Evolutionary conservation across 2,888 invertebrate genomes (phyloP).

Genomic region (Eudemis profundana): DNA sequence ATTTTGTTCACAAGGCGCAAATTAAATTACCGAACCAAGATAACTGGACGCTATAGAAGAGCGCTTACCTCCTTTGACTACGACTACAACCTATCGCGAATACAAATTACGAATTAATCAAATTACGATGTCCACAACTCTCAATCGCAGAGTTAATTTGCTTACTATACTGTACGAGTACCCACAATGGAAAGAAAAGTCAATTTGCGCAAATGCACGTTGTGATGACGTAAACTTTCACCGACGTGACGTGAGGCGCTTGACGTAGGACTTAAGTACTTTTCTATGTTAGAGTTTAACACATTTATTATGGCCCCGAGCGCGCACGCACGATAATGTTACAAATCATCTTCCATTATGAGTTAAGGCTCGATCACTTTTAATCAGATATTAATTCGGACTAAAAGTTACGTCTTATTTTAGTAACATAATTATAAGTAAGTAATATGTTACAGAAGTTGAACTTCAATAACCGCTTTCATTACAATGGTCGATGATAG

Average conservation of each 20-base stretch:
- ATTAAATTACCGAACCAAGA: no score
- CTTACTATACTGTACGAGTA: constrained; percentile 44
- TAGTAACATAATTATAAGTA: no score
- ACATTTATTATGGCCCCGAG: constrained; percentile 34
- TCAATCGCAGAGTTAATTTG: constrained; percentile 50
- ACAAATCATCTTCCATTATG: constrained; percentile 35
- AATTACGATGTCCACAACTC: constrained; percentile 35
- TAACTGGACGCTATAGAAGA: no score
- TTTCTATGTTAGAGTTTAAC: constrained; percentile 37
- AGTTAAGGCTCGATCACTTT: constrained; percentile 27
- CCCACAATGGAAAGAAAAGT: constrained; percentile 53
- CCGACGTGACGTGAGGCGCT: constrained; percentile 44
- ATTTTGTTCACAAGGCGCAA: no score
- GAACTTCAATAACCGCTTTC: no score
- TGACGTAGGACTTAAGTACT: constrained; percentile 32
- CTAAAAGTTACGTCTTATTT: neutral
- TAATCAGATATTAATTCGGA: neutral
- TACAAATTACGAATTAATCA: neutral
- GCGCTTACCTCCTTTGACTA: neutral
- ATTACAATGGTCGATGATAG: no score
- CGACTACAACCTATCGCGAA: neutral
- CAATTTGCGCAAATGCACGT: constrained; percentile 63
- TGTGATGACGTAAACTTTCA: constrained; percentile 68
- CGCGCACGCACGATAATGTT: constrained; percentile 32
- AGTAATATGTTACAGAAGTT: no score